phyloP scores from a whole-genome alignment of 2,888 invertebrate genomes.

The Resseliella maxima region DNA sequence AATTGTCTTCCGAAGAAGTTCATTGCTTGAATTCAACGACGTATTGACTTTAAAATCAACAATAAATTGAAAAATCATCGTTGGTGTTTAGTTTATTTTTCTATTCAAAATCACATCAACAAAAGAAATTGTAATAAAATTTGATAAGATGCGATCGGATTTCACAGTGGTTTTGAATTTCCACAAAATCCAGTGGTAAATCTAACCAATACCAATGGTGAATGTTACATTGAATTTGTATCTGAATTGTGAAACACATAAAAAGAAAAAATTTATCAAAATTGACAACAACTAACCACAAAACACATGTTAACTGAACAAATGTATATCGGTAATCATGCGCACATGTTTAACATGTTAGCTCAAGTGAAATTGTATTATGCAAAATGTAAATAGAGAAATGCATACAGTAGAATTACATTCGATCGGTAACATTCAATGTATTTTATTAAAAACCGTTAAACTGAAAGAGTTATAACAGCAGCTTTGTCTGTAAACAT shows the following conservation, averaged over 20 bases:
- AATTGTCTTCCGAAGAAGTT: too few species aligned
- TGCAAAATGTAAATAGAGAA: conserved; percentile 3
- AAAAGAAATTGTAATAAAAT: background rate
- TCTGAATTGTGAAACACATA: background rate
- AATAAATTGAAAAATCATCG: too few species aligned
- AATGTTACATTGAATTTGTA: too few species aligned
- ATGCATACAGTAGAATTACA: background rate
- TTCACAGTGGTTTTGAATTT: background rate
- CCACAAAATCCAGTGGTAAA: background rate
- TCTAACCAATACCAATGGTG: background rate
- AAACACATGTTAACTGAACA: conserved; percentile 37
- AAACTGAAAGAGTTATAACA: background rate
- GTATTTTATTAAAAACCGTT: background rate
- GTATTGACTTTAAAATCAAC: too few species aligned
- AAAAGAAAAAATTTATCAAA: background rate
- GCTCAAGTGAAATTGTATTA: conserved; percentile 20
- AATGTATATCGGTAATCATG: background rate
- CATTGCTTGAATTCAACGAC: too few species aligned
- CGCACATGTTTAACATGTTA: background rate
- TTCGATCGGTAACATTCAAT: background rate
- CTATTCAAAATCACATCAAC: background rate
- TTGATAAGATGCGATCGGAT: background rate
- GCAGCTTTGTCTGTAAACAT: background rate
- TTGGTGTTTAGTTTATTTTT: too few species aligned
- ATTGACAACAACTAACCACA: conserved; percentile 5